Conservation (phyloP, 1,140 invertebrate genomes). For the Nomia melanderi region DNA sequence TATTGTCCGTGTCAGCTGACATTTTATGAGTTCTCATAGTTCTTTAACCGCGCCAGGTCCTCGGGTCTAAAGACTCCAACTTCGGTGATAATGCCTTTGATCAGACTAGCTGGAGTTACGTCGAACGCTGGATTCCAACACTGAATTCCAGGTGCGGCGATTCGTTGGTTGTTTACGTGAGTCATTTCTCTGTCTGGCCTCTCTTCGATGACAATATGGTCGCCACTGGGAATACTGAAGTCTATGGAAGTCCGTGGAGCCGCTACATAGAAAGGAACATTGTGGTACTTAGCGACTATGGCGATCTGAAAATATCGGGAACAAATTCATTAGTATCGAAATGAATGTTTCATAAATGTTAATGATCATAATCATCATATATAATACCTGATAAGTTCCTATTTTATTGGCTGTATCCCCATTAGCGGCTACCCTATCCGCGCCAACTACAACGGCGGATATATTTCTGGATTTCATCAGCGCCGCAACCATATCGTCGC, state of each 20-base stretch:
- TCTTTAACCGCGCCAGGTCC: slow-evolving; percentile 60
- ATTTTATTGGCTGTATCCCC: slow-evolving; percentile 99
- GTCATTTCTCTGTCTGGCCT: slow-evolving; percentile 95
- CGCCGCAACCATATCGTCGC: slow-evolving; percentile 96
- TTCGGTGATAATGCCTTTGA: slow-evolving; percentile 98
- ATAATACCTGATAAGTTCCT: slow-evolving; percentile 93
- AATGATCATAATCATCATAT: neutral
- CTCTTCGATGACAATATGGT: slow-evolving; percentile 96
- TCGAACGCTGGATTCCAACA: slow-evolving; percentile 99
- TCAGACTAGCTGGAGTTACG: slow-evolving; percentile 96
- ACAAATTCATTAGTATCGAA: neutral
- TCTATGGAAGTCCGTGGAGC: slow-evolving; percentile 97
- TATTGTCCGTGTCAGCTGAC: no score
- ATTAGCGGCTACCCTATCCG: slow-evolving; percentile 95
- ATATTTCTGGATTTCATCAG: slow-evolving; percentile 92
- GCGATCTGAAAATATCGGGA: slow-evolving; percentile 85
- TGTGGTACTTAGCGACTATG: slow-evolving; percentile 93
- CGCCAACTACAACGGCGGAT: slow-evolving; percentile 91
- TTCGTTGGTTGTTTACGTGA: slow-evolving; percentile 89
- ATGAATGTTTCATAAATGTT: neutral
- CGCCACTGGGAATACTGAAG: slow-evolving; percentile 88
- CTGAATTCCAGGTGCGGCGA: slow-evolving; percentile 93
- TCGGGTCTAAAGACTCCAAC: slow-evolving; percentile 89
- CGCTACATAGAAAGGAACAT: slow-evolving; percentile 97
- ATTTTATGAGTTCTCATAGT: neutral